Percentiles rank a stretch among this genome's conserved stretches.
phyloP scores from a whole-genome alignment of 2,888 invertebrate species.

The Megaustenia siamemsis region DNA sequence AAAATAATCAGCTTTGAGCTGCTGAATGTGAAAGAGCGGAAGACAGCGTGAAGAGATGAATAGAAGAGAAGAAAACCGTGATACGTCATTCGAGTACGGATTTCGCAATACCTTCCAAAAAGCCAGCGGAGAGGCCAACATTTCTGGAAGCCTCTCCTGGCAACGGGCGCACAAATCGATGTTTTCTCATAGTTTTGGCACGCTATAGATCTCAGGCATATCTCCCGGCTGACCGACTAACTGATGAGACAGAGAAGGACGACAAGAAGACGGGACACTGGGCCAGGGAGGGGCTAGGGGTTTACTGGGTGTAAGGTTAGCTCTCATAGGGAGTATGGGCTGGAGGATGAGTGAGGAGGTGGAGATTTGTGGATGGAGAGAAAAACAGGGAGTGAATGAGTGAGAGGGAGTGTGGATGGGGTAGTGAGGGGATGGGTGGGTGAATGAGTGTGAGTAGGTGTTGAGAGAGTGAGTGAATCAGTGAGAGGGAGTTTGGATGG shows the following conservation, averaged over 20 bases:
- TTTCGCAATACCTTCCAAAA: not conserved
- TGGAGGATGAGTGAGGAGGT: no score
- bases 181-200: slow-evolving; percentile 16
- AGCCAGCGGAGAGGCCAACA: not conserved
- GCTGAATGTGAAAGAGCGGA: not conserved
- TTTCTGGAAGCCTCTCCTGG: not conserved
- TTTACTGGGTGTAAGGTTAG: no score
- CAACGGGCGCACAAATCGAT: slow-evolving; percentile 12
- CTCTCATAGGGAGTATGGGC: no score
- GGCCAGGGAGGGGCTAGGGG: not conserved
- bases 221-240: slow-evolving; percentile 22
- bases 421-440: no score
- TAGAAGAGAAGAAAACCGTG: not conserved
- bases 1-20: not conserved
- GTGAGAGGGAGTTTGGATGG: no score
- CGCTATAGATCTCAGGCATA: slow-evolving; percentile 21
- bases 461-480: no score
- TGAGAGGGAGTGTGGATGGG: no score
- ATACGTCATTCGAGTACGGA: not conserved
- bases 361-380: no score
- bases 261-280: not conserved
- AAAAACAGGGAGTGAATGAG: no score
- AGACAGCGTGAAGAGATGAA: not conserved
- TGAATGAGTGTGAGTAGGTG: no score
- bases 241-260: slow-evolving; percentile 10